These are phyloP conservation scores for Pangasianodon gigas DNA, from an alignment of 2,113 vertebrate species.

Conservation along the genomic window DNA sequence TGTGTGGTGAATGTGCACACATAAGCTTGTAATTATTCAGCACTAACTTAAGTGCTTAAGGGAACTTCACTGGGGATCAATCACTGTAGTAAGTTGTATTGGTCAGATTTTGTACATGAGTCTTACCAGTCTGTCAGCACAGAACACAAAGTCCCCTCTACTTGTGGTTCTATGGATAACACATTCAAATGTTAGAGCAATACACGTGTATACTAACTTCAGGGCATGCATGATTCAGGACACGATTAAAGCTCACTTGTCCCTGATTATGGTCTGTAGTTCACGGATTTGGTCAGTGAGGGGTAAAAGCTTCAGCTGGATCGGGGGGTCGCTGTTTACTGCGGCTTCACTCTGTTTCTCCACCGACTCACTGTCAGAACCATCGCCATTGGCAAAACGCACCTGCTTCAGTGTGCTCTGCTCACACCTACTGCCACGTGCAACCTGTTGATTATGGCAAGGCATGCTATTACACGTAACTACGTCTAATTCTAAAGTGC, in stretches of 20 bases:
- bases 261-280: slow-evolving; percentile 82
- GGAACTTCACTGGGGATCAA: too few relatives aligned
- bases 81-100: neutral
- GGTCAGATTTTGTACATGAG: neutral
- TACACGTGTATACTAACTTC: neutral
- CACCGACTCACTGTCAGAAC: slow-evolving; percentile 33
- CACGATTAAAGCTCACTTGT: slow-evolving; percentile 69
- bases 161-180: slow-evolving; percentile 45
- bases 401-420: slow-evolving; percentile 57
- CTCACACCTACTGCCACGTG: slow-evolving; percentile 42
- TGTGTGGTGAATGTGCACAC: neutral
- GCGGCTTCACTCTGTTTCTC: slow-evolving; percentile 38
- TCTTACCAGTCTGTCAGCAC: slow-evolving; percentile 84
- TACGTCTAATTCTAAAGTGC: neutral
- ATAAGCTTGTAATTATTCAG: neutral
- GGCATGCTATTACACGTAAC: slow-evolving; percentile 60
- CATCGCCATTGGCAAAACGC: slow-evolving; percentile 62
- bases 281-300: slow-evolving; percentile 84
- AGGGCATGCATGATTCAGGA: slow-evolving; percentile 13
- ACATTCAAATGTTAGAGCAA: slow-evolving; percentile 4
- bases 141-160: slow-evolving; percentile 88
- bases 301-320: slow-evolving; percentile 76
- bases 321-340: slow-evolving; percentile 24
- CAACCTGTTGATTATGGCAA: slow-evolving; percentile 67
- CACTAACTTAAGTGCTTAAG: neutral